Evolutionary conservation across 2,888 invertebrate genomes (phyloP).

Genomic region (Pantelozetes paolii): DNA sequence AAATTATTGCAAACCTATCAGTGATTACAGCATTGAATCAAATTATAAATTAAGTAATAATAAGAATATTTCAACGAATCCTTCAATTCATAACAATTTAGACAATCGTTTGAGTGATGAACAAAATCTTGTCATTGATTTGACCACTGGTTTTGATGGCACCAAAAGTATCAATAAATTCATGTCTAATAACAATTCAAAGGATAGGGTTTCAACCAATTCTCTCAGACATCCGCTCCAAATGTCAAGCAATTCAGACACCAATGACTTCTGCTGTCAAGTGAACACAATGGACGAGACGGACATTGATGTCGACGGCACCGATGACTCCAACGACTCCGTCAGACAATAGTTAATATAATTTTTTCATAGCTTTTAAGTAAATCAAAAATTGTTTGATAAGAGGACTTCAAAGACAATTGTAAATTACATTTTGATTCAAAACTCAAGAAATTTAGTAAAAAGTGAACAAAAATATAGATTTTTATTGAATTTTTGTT

Average conservation of each 20-base stretch:
- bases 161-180: background rate
- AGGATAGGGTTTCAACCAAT: background rate
- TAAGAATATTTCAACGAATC: background rate
- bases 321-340: background rate
- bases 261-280: slow-evolving; percentile 15
- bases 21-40: background rate
- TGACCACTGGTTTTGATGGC: background rate
- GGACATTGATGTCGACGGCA: background rate
- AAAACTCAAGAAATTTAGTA: no score
- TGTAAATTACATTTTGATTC: no score
- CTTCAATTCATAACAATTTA: background rate
- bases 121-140: slow-evolving; percentile 24
- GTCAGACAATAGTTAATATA: no score
- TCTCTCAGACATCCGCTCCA: background rate
- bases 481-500: no score
- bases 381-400: no score
- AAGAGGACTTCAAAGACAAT: no score
- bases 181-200: background rate
- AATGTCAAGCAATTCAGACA: background rate
- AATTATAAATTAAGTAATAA: background rate
- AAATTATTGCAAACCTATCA: background rate
- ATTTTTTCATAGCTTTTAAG: no score
- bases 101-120: background rate
- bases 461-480: no score
- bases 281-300: slow-evolving; percentile 15